These are phyloP conservation scores for Halictus quadricinctus DNA, from an alignment of 2,888 invertebrate genomes.

Conservation along the genomic window DNA sequence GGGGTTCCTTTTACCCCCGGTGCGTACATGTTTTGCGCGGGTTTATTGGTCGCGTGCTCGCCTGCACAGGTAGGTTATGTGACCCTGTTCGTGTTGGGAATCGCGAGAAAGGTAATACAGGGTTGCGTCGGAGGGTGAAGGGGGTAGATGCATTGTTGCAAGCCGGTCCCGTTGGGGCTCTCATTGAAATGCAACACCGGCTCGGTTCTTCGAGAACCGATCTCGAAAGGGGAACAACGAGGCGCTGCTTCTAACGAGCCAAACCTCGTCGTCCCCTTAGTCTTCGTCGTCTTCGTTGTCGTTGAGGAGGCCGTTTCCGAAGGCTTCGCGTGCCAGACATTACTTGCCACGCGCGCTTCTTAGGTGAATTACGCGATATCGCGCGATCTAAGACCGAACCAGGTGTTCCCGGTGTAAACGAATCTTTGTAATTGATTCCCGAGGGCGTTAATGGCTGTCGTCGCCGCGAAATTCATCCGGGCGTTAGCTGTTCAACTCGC, in stretches of 20 bases:
- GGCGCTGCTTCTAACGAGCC: conserved; percentile 19
- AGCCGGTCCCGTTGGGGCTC: conserved; percentile 20
- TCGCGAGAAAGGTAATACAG: conserved; percentile 36
- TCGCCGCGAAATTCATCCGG: neutral
- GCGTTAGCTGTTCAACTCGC: neutral
- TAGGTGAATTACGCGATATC: neutral
- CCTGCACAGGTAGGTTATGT: conserved; percentile 51
- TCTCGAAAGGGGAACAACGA: conserved; percentile 6
- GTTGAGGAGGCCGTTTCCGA: neutral
- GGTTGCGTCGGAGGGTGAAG: neutral
- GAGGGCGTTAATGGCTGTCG: neutral
- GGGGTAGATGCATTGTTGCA: conserved; percentile 29
- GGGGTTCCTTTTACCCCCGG: conserved; percentile 49
- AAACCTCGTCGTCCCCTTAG: neutral
- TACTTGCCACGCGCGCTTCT: neutral
- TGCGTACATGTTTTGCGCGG: conserved; percentile 69
- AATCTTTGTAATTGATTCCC: neutral
- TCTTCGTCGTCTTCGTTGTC: neutral
- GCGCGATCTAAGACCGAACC: neutral
- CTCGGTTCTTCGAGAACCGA: conserved; percentile 8
- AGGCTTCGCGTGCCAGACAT: neutral
- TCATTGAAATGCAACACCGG: conserved; percentile 41
- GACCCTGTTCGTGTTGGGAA: conserved; percentile 63
- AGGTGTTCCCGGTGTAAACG: neutral
- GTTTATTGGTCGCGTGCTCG: conserved; percentile 71